These are phyloP conservation scores for Psittacula cyanocephala DNA, from an alignment of 2,113 vertebrate genomes.

Conservation along the genomic window DNA sequence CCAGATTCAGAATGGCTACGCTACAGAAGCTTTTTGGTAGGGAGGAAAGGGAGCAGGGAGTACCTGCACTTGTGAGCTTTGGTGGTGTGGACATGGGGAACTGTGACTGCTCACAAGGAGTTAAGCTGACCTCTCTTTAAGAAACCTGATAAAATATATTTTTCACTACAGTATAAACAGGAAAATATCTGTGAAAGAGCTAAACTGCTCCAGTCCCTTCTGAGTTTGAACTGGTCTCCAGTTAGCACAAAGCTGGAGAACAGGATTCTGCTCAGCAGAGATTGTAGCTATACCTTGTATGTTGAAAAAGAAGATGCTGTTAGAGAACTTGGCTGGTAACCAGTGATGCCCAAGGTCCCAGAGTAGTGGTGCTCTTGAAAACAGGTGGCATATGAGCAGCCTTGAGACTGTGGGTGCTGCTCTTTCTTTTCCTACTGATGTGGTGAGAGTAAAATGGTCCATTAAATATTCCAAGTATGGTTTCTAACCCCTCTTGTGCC, in stretches of 20 bases:
- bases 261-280: not conserved
- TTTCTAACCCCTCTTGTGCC: not conserved
- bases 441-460: not conserved
- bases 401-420: not conserved
- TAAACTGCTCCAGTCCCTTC: not conserved
- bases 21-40: rapidly evolving
- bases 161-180: not conserved
- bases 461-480: not conserved
- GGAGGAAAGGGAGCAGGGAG: not conserved
- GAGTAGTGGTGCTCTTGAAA: not conserved
- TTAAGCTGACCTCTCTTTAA: not conserved
- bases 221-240: not conserved
- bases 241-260: not conserved
- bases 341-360: rapidly evolving
- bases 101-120: not conserved
- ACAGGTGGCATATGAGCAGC: not conserved
- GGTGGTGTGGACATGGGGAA: not conserved
- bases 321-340: not conserved
- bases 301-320: not conserved
- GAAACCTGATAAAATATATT: not conserved
- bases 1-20: not conserved
- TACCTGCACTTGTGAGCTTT: not conserved
- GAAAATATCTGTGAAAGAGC: not conserved
- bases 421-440: not conserved
- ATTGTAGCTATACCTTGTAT: rapidly evolving